phyloP scores from a whole-genome alignment of 2,797 vertebrate species.

The Sebastes flavidus region DNA sequence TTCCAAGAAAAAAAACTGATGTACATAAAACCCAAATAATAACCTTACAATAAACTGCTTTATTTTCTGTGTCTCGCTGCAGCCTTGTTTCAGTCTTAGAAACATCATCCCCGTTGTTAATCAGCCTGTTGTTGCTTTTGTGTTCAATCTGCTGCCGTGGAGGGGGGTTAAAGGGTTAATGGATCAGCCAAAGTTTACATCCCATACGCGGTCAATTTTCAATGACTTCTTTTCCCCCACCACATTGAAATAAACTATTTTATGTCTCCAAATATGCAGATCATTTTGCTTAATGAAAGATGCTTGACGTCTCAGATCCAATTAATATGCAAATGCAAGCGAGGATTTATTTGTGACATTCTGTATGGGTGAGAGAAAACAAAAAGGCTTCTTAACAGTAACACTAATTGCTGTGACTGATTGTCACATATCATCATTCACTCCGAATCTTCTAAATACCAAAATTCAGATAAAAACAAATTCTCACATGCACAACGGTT shows the following conservation, averaged over 20 bases:
- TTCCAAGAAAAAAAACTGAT: not conserved
- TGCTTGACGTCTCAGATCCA: conserved; percentile 99
- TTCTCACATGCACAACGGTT: conserved; percentile 62
- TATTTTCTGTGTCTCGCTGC: conserved; percentile 56
- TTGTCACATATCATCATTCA: conserved; percentile 99
- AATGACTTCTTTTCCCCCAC: conserved; percentile 92
- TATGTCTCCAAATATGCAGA: conserved; percentile 99
- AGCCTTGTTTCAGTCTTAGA: conserved; percentile 51
- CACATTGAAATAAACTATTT: conserved; percentile 99
- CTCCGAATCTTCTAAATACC: conserved; percentile 96
- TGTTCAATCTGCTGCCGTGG: conserved; percentile 57
- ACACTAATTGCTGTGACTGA: conserved; percentile 99
- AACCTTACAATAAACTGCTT: conserved; percentile 57
- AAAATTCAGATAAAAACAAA: conserved; percentile 82
- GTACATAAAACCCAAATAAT: conserved; percentile 25
- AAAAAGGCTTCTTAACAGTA: conserved; percentile 99
- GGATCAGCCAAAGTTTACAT: conserved; percentile 84
- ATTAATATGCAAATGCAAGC: conserved; percentile 99
- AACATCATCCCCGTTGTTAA: conserved; percentile 70
- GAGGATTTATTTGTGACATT: conserved; percentile 99
- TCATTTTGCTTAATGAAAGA: conserved; percentile 99
- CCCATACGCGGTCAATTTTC: conserved; percentile 91
- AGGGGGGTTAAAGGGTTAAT: conserved; percentile 82
- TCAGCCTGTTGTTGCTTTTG: conserved; percentile 73
- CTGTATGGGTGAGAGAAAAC: conserved; percentile 99